Base-by-base conservation (phyloP, 2,113 vertebrate species). In the Nanorana parkeri region DNA sequence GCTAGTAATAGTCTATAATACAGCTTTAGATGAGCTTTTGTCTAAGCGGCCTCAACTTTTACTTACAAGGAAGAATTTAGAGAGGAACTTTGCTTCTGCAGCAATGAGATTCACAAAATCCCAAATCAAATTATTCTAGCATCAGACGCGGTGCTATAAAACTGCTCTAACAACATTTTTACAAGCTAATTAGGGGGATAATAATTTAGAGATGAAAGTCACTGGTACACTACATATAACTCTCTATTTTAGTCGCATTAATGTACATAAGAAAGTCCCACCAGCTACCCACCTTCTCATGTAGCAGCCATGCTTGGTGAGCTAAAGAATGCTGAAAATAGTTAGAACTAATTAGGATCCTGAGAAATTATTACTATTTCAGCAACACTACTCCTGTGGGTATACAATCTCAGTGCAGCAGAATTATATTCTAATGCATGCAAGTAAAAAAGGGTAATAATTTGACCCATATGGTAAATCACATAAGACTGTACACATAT, bases 181-280 rank as follows among this genome's bases (percentile, higher is more conserved):
- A 54, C 41, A 71, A 71, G 47, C 19, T 52, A 71, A 51, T 71
- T 71, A 54, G 17, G 16, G 23, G 47, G 47, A 51, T 20, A 36
- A 68, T 68, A 41, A 47, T 68, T 68, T 21, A 68, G 67, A 68
- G 20, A 68, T 68, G n/a, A 68, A 68, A 68, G n/a, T 68, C 17
- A 23, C 2, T 68, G n/a, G 20, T 41, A 47, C 41, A 23, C 20
- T 32, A 17, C 36, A 29, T n/a, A 68, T 17, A 21, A 20, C 51
- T 68, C 5, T 20, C 29, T 47, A 68, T n/a, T 36, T 47, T 47
- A 17, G 23, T 66, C 24, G 4, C 24, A 28, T 26, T 32, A 66
- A 16, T 28, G 64, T 66, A 66, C 23, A 66, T 32, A 66, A 66
- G 21, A 16, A 66, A 23, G 21, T 47, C 8, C 20, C 7, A 21